phyloP scores from a whole-genome alignment of 2,888 invertebrate species.

The Podotricha telesiphe region DNA sequence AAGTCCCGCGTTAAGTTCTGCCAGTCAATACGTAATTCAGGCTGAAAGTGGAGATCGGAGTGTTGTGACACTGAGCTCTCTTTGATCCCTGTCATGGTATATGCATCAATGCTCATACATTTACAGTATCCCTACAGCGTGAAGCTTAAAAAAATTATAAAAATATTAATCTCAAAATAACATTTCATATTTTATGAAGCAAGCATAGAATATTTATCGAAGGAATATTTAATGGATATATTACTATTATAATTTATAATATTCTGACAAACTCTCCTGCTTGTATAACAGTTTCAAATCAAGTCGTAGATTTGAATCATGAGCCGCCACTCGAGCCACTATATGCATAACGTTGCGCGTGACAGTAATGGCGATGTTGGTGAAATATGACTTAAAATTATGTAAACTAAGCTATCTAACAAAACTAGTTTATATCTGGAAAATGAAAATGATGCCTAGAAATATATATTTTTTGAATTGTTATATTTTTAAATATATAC shows the following conservation, averaged over 20 bases:
- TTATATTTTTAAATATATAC: not conserved
- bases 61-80: too few relatives aligned
- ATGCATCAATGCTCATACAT: too few relatives aligned
- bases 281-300: conserved; percentile 26
- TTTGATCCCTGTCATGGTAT: too few relatives aligned
- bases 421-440: conserved; percentile 17
- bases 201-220: too few relatives aligned
- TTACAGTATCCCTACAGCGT: too few relatives aligned
- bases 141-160: too few relatives aligned
- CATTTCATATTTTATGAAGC: too few relatives aligned
- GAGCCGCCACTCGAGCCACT: conserved; percentile 22
- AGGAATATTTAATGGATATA: too few relatives aligned
- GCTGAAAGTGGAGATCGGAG: too few relatives aligned
- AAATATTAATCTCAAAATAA: too few relatives aligned
- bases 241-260: not conserved
- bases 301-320: conserved; percentile 30
- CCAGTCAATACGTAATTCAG: too few relatives aligned
- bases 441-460: not conserved
- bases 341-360: conserved; percentile 30
- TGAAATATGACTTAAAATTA: conserved; percentile 39
- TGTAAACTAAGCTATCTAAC: conserved; percentile 28
- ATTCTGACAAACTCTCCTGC: not conserved
- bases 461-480: not conserved
- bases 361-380: conserved; percentile 37
- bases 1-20: too few relatives aligned